Base-by-base conservation (phyloP, 2,888 invertebrate genomes). In the Agrypnus murinus region DNA sequence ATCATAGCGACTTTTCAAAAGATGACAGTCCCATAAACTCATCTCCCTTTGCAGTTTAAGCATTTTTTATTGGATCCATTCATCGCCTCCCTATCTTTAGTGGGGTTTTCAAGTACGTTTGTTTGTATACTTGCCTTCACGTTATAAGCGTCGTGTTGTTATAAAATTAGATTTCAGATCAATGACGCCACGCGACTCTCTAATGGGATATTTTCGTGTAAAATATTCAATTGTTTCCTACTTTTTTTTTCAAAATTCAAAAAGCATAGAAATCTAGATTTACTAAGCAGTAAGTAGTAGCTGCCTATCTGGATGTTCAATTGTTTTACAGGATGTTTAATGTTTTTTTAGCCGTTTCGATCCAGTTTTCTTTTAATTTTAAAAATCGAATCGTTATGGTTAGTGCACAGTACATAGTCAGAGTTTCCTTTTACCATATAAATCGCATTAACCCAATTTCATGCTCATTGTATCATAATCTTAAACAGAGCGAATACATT, bases 401-500 rank as follows among this genome's bases (percentile, higher is more conserved):
- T 12, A 46, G 31, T 12, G 12, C 10, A 12, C n/a, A 7, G 25
- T 5, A n/a, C n/a, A n/a, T n/a, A n/a, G 1, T 25, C 43, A 12
- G 6, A n/a, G 34, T 31, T 38, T 8, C 55, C 55, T 55, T 55
- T 55, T 55, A 55, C 55, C 17, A 12, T 14, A 34, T 34, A 55
- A 55, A 55, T 36, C 15, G 40, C n/a, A n/a, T 58, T 58, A 58
- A 58, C 58, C 58, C 43, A 58, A 58, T 58, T 58, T 43, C 31
- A 36, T 14, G 38, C 19, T 45, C 46, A 60, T 60, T 59, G 60
- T 67, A 60, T 67, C 67, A 67, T 53, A 43, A 53, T 60, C 50
- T 60, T 50, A 67, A 67, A 67, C 43, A 60, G 67, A 60, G 67
- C 66, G 65, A 53, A 17, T 50, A 38, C 38, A 66, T 66, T 66